Evolutionary conservation across 2,888 invertebrate genomes (phyloP), one percentile per base, ranked within the genome.

Genomic region (Salpingus planirostris): DNA sequence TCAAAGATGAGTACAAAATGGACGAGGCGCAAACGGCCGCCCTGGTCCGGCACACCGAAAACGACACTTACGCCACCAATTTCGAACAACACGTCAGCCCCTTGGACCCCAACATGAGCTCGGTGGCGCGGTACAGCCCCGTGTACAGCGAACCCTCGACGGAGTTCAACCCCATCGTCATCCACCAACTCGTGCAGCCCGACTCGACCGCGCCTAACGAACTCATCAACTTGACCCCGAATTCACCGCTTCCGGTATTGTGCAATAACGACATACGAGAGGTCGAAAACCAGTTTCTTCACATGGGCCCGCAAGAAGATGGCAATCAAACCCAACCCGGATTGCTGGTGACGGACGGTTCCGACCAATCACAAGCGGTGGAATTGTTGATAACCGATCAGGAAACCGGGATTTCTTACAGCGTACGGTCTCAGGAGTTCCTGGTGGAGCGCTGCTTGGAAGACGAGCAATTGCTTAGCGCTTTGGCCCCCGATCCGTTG

Each of bases 91-190:
- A 62, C 43, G 62, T 64, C 4, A 63, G 61, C 34, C 59, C 62
- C 12, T 44, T 64, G 31, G 64, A 65, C 46, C 64, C 64, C 2
- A 75, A 71, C 50, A 68, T 74, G 65, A 70, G 71, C 55, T 72
- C 71, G 15, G 68, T 68, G 11, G 71, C 70, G 23, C 69, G 75
- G 52, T 79, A 79, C 50, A 78, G 78, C 41, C 74, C 74, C 46
- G 70, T 73, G 31, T 66, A 70, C 33, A 54, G 44, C 23, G 55
- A 60, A 15, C 37, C 54, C 12, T 40, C 53, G 22, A 52, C 45
- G 4, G 45, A 55, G 33, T 54, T 45, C 34, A 57, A 55, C 39
- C 55, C 61, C 2, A 56, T 62, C 11, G 59, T 64, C 18, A 59
- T 64, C 26, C 58, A 59, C 26, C 60, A 59, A 18, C 44, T 60